Evolutionary conservation across 2,888 invertebrate genomes (phyloP).

Genomic region (Blastobasis lacticolella): DNA sequence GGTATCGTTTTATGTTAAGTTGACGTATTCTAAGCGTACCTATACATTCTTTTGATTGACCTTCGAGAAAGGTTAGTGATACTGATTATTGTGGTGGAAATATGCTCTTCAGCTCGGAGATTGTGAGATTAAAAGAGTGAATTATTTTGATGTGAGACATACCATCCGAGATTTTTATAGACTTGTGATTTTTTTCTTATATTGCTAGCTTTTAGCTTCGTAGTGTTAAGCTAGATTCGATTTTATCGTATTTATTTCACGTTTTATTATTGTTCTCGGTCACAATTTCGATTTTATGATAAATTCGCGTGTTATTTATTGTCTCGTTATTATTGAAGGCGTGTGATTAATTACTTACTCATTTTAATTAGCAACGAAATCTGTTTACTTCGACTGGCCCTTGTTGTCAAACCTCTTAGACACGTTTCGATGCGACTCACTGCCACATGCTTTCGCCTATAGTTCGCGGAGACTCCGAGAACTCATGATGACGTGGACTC

Average conservation of each 20-base stretch:
- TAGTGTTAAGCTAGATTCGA: conserved; percentile 68
- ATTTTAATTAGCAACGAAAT: conserved; percentile 6
- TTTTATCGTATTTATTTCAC: conserved; percentile 55
- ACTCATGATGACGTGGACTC: too few relatives aligned
- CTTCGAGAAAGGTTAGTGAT: conserved; percentile 73
- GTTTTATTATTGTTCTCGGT: conserved; percentile 41
- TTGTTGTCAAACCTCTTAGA: background rate
- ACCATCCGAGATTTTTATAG: conserved; percentile 41
- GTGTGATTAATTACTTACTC: conserved; percentile 4
- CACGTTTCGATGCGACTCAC: too few relatives aligned
- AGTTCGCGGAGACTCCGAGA: too few relatives aligned
- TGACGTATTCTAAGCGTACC: conserved; percentile 67
- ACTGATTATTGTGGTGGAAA: conserved; percentile 60
- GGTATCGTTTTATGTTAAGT: conserved; percentile 60
- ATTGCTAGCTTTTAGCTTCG: conserved; percentile 61
- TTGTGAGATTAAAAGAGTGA: conserved; percentile 45
- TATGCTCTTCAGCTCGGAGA: conserved; percentile 50
- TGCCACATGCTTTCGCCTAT: too few relatives aligned
- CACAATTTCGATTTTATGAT: conserved; percentile 36
- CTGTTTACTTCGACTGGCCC: conserved; percentile 4
- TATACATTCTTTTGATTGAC: conserved; percentile 73
- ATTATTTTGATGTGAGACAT: conserved; percentile 49
- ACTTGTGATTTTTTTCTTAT: conserved; percentile 64
- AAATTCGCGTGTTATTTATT: conserved; percentile 17
- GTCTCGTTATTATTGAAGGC: conserved; percentile 8